Conservation (phyloP, 2,113 vertebrate species). For the Empidonax alnorum region DNA sequence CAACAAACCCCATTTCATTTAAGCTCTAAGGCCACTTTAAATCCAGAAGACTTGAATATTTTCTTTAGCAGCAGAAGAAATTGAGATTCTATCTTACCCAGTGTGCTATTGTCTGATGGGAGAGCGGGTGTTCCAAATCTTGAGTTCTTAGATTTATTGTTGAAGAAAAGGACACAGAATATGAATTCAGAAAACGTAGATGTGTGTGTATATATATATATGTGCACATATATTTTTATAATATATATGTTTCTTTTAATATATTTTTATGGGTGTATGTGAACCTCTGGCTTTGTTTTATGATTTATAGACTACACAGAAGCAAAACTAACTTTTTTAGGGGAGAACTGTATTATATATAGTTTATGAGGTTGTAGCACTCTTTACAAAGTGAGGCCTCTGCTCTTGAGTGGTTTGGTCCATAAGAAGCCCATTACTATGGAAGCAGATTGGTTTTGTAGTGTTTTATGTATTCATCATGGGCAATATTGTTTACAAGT, state of each 20-base stretch:
- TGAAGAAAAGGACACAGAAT: background rate
- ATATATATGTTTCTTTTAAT: background rate
- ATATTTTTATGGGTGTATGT: background rate
- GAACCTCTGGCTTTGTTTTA: background rate
- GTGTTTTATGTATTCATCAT: background rate
- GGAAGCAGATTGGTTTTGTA: background rate
- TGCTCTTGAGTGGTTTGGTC: background rate
- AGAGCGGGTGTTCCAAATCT: background rate
- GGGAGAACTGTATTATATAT: background rate
- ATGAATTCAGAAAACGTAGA: background rate
- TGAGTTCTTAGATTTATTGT: background rate
- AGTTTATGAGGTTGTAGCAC: background rate
- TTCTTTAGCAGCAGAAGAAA: background rate
- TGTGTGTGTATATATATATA: accelerated
- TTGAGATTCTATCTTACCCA: background rate
- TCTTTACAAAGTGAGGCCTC: background rate
- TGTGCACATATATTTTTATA: background rate
- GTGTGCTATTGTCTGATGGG: background rate
- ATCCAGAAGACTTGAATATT: background rate
- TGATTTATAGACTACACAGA: background rate
- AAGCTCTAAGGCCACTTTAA: background rate
- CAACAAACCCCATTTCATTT: background rate
- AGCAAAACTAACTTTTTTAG: background rate
- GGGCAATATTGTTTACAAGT: background rate
- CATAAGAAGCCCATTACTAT: background rate